A percentile compares a stretch with the other conserved stretches of the same genome.
Evolutionary conservation across 2,797 vertebrate species (phyloP).

Genomic region (Petrocephalus schoutedeni): DNA sequence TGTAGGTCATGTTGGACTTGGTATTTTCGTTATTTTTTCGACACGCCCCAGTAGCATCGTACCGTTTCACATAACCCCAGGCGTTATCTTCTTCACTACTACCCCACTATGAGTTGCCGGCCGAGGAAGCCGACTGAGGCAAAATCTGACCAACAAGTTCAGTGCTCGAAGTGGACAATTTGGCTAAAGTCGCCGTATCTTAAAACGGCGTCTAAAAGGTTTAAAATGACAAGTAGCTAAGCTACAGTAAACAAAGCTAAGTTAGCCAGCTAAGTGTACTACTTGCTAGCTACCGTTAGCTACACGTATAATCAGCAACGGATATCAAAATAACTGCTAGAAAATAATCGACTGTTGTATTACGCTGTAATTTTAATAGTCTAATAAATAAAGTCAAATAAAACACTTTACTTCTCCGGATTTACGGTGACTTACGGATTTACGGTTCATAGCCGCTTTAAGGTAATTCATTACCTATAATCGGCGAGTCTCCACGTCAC

Average conservation of each 20-base stretch:
- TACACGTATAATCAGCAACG: not conserved
- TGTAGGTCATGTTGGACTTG: not conserved
- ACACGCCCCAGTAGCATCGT: not conserved
- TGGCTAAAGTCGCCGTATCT: not conserved
- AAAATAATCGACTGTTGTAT: not conserved
- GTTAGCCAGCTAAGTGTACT: not conserved
- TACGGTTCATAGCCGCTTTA: not conserved
- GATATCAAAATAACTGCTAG: not conserved
- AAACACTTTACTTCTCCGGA: not conserved
- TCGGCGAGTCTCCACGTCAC: conserved; percentile 4
- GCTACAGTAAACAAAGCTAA: conserved; percentile 1
- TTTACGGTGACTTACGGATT: not conserved
- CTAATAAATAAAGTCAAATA: not conserved
- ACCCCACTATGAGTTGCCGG: not conserved
- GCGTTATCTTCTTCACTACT: not conserved
- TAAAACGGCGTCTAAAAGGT: not conserved
- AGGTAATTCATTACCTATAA: conserved; percentile 10
- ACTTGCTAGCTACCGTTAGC: not conserved
- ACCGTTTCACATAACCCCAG: not conserved
- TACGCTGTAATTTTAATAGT: not conserved
- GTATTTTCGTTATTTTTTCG: not conserved
- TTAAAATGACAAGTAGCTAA: not conserved
- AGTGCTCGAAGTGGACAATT: not conserved
- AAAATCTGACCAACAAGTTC: conserved; percentile 6
- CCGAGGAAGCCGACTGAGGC: not conserved